Conservation (phyloP, 2,113 vertebrate genomes). For the Hystrix brachyura region DNA sequence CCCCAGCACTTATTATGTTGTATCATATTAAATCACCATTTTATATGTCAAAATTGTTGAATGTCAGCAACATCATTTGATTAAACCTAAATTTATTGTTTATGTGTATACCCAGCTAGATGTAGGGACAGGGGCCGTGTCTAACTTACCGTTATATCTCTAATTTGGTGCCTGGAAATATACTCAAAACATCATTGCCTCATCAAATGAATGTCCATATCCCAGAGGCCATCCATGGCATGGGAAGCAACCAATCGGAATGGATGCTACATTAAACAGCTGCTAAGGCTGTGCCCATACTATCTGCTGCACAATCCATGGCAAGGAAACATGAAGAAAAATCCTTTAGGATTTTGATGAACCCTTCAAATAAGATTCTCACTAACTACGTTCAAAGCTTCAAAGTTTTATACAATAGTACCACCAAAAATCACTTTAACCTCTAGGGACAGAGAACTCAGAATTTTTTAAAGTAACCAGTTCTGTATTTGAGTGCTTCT, state of each 20-base stretch:
- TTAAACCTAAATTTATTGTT: constrained; percentile 6
- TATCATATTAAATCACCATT: constrained; percentile 30
- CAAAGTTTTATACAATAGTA: background rate
- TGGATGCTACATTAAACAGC: background rate
- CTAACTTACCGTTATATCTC: constrained; percentile 9
- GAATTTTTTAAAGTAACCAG: background rate
- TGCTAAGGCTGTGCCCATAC: background rate
- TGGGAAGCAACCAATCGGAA: background rate
- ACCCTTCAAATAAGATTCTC: background rate
- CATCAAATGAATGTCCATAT: constrained; percentile 8
- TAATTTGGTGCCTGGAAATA: background rate
- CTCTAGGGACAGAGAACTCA: background rate
- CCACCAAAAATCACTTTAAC: background rate
- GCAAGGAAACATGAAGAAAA: background rate
- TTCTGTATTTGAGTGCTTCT: background rate
- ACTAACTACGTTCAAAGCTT: background rate
- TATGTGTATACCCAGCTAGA: background rate
- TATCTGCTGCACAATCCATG: background rate
- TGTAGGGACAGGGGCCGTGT: background rate
- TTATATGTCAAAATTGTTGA: constrained; percentile 27
- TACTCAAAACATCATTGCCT: constrained; percentile 40
- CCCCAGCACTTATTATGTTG: background rate
- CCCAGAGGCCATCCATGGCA: background rate
- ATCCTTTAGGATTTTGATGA: background rate
- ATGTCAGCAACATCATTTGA: constrained; percentile 20